phyloP scores from a whole-genome alignment of 2,113 vertebrate genomes.

The Hystrix cristata region DNA sequence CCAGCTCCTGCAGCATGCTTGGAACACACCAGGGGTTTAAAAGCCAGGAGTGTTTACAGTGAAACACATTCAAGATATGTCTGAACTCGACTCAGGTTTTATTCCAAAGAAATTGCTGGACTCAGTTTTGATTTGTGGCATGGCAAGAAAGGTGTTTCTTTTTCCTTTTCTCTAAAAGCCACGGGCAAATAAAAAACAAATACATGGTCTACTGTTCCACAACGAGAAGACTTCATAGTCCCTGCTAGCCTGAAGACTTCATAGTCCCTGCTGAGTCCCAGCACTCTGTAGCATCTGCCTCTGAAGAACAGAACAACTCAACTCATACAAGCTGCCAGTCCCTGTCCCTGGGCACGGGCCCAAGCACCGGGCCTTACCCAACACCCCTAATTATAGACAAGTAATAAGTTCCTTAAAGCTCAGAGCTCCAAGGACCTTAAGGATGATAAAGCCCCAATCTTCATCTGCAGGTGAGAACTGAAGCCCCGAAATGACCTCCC shows the following conservation, averaged over 20 bases:
- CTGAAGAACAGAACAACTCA: background rate
- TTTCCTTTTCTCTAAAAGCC: background rate
- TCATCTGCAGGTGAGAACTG: background rate
- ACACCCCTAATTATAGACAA: fast-evolving
- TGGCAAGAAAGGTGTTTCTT: background rate
- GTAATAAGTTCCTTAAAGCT: background rate
- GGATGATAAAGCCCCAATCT: background rate
- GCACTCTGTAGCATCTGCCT: background rate
- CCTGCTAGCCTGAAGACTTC: background rate
- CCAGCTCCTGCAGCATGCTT: background rate
- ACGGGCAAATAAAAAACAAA: background rate
- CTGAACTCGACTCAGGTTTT: background rate
- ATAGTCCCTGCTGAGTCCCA: too few species aligned
- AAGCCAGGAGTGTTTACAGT: background rate
- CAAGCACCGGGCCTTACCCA: too few species aligned
- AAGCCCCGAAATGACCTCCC: background rate
- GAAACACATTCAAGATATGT: background rate
- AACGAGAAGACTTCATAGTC: background rate
- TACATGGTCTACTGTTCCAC: background rate
- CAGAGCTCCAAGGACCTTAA: background rate
- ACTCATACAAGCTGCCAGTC: fast-evolving
- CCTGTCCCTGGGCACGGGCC: background rate
- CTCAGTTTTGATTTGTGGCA: background rate
- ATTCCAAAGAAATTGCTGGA: background rate
- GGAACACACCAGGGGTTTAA: background rate